These are phyloP conservation scores for Diphyllodes magnificus DNA, from an alignment of 2,113 vertebrate genomes.

Conservation along the genomic window DNA sequence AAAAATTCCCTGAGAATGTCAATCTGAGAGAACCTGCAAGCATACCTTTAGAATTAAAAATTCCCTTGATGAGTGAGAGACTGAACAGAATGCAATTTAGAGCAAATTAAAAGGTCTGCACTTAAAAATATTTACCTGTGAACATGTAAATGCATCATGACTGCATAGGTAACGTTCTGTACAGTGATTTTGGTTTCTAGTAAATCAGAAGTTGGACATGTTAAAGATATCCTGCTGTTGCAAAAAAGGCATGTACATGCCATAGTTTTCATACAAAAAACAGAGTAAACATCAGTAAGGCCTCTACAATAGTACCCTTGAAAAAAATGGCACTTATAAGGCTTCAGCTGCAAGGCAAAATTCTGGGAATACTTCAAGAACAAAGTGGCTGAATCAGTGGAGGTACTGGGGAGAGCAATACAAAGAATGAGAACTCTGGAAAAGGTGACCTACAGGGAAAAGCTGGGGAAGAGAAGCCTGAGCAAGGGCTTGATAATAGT, in stretches of 20 bases:
- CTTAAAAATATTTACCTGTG: background rate
- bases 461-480: background rate
- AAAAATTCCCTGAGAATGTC: background rate
- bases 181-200: background rate
- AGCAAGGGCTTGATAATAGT: background rate
- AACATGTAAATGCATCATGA: background rate
- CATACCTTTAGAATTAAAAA: background rate
- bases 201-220: background rate
- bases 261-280: background rate
- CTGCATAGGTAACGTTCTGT: background rate
- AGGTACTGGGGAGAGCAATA: background rate
- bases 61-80: background rate
- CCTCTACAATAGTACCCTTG: background rate
- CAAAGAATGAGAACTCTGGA: background rate
- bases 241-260: background rate
- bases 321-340: background rate
- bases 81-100: background rate
- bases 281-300: background rate
- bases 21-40: background rate
- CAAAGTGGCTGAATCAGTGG: background rate
- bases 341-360: background rate
- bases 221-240: background rate
- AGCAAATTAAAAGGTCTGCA: background rate
- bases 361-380: background rate
- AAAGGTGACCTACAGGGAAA: background rate